phyloP scores from a whole-genome alignment of 2,113 vertebrate genomes.

The Gavia stellata region DNA sequence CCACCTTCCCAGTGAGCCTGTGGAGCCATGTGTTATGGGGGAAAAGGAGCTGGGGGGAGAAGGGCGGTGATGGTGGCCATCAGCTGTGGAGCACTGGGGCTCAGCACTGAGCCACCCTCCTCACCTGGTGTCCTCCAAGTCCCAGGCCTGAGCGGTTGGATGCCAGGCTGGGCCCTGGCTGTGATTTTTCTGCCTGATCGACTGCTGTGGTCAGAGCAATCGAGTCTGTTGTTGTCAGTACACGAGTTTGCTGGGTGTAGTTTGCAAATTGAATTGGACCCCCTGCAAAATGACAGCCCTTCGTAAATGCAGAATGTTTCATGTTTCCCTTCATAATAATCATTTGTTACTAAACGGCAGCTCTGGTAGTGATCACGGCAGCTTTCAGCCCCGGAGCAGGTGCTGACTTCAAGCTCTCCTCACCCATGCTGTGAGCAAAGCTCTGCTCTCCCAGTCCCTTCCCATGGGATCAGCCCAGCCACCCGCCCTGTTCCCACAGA shows the following conservation, averaged over 20 bases:
- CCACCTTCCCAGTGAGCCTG: background rate
- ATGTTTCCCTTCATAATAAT: background rate
- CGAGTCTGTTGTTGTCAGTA: background rate
- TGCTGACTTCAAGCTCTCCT: background rate
- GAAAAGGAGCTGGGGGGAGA: background rate
- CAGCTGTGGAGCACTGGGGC: background rate
- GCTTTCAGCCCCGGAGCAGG: background rate
- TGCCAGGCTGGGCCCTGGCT: background rate
- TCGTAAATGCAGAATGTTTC: background rate
- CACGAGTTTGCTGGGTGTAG: background rate
- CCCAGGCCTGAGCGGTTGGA: background rate
- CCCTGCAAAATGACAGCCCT: background rate
- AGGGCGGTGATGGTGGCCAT: background rate
- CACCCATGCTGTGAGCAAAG: accelerated
- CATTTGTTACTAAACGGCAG: background rate
- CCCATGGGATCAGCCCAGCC: background rate
- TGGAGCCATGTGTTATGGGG: background rate
- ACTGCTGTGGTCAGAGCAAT: background rate
- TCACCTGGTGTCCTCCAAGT: background rate
- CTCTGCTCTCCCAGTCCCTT: background rate
- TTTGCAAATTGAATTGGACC: background rate
- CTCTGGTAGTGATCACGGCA: background rate
- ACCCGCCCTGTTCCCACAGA: background rate
- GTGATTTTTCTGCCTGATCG: background rate
- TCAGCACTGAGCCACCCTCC: background rate